A percentile compares a stretch with the other conserved stretches of the same genome.
These are phyloP conservation scores for Lophius americanus DNA, from an alignment of 2,797 vertebrate species.

Conservation along the genomic window DNA sequence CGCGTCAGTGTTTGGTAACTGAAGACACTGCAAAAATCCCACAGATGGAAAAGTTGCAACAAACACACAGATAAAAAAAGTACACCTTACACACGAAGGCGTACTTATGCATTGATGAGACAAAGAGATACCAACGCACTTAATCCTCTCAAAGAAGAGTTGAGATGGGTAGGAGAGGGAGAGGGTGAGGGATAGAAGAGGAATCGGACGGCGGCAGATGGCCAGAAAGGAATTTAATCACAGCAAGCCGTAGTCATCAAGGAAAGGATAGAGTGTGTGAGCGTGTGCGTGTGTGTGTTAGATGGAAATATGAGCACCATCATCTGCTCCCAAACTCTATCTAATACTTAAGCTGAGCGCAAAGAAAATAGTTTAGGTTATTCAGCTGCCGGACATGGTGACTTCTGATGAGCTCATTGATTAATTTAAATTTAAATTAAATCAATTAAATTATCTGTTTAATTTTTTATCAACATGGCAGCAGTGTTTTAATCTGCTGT, in stretches of 20 bases:
- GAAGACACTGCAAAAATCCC: conserved; percentile 43
- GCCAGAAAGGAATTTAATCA: conserved; percentile 75
- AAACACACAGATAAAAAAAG: conserved; percentile 27
- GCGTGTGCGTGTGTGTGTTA: conserved; percentile 15
- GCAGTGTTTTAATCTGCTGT: no score
- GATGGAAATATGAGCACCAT: conserved; percentile 3
- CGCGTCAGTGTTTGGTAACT: conserved; percentile 56
- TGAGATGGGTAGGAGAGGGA: conserved; percentile 55
- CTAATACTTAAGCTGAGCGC: background rate
- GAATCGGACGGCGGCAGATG: conserved; percentile 75
- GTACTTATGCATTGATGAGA: conserved; percentile 50
- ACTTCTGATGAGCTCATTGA: no score
- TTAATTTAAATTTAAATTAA: no score
- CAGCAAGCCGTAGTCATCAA: conserved; percentile 7
- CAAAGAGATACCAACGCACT: conserved; percentile 64
- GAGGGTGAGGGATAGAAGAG: conserved; percentile 50
- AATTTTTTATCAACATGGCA: no score
- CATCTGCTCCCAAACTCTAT: conserved; percentile 41
- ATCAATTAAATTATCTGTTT: no score
- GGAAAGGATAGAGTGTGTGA: background rate
- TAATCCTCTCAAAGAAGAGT: conserved; percentile 83
- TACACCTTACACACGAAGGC: conserved; percentile 23
- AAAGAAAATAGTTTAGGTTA: background rate
- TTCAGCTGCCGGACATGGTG: no score
- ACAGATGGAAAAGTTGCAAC: conserved; percentile 45